These are phyloP conservation scores for Sylvilagus bachmani DNA, from an alignment of 2,113 vertebrate genomes.

Conservation along the genomic window DNA sequence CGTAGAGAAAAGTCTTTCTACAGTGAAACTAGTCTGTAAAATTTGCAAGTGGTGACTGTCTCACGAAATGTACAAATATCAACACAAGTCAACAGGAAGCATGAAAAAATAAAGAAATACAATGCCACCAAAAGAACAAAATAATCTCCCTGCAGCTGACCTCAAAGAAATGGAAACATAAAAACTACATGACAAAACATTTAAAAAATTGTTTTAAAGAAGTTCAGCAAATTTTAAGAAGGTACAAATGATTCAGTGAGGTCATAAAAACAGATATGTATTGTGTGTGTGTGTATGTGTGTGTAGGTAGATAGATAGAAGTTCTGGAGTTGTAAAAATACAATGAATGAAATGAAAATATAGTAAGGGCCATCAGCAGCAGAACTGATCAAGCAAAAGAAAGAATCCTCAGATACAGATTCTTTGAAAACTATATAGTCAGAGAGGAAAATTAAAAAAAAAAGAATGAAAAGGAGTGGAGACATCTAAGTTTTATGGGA, in stretches of 20 bases:
- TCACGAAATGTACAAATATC: too few relatives aligned
- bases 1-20: not conserved
- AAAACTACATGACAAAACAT: not conserved
- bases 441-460: not conserved
- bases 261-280: not conserved
- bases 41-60: not conserved
- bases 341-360: too few relatives aligned
- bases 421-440: not conserved
- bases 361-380: not conserved
- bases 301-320: not conserved
- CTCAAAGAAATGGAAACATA: not conserved
- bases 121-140: not conserved
- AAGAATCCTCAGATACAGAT: not conserved
- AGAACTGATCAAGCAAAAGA: not conserved
- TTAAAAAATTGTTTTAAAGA: too few relatives aligned
- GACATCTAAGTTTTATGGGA: not conserved
- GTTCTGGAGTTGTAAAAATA: not conserved
- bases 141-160: not conserved
- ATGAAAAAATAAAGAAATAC: not conserved
- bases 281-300: too few relatives aligned
- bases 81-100: too few relatives aligned
- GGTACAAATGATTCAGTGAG: not conserved
- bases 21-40: not conserved
- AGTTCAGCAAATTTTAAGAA: too few relatives aligned
- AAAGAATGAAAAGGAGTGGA: not conserved